Base-by-base conservation (phyloP, 2,113 vertebrate species). In the Lucifuga dentata region DNA sequence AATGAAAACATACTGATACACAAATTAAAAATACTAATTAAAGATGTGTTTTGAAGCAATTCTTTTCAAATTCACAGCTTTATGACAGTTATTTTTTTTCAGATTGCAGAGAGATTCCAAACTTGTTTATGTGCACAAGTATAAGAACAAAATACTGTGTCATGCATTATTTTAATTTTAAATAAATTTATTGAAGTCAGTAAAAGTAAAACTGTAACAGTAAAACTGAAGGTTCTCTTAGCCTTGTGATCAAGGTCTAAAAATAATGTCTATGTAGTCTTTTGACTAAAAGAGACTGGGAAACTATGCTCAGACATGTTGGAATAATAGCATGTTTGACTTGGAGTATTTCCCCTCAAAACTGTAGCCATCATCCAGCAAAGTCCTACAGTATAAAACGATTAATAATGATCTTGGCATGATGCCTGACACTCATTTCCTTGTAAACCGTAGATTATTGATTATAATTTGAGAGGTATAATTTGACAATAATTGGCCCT, bases 241-340 rank as follows among this genome's bases (percentile, higher is more conserved):
- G 10, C 7, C 46, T 19, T 35, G 10, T 26, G 8, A 38, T 12
- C 20, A 23, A 20, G 3, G 43, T 49, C 5, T 16, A 15, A 35
- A 38, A 55, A 9, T 39, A 53, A 66, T 33, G 38, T 48, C 4
- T 6, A 33, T 40, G 10, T 8, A 33, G 1, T 17, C 35, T 24
- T 36, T 36, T 17, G 44, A 26, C 11, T 35, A 16, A 45, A 38
- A 19, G 6, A 33, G 2, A 24, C 44, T 35, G 50, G 33, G 13
- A 48, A 58, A 67, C 32, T 59, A 64, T 44, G 75, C 72, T 71
- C 62, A 80, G 39, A 19, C 68, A 5, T 11, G 11, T 9, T 32
- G 16, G 40, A 19, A 35, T 61, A 60, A 77, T 26, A 58, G 38
- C 29, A 11, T 72, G 69, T 78, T 81, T 80, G 19, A 11, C 24